Percentiles rank a stretch among this genome's conserved stretches.
Conservation (phyloP, 30 jellyfish, hydroid and myxozoan genomes). For the Hydractinia echinata region DNA sequence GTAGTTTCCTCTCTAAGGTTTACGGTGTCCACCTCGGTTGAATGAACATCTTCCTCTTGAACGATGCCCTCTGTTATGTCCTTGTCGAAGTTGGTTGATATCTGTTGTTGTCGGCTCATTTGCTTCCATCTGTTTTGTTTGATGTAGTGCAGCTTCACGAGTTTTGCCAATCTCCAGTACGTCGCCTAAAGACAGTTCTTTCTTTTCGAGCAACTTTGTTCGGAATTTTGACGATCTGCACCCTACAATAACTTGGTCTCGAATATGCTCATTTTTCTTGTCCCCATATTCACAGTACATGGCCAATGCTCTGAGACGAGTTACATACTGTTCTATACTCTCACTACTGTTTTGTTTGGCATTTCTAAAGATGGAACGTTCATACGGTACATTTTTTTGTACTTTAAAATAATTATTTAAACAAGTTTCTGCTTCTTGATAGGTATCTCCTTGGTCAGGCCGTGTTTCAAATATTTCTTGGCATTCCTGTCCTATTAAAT, state of each 20-base stretch:
- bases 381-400: background rate
- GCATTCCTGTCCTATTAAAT: background rate
- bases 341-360: background rate
- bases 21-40: slow-evolving; percentile 6
- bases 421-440: too few species aligned
- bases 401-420: too few species aligned
- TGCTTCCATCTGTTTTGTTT: background rate
- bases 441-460: background rate
- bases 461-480: slow-evolving; percentile 1
- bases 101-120: background rate
- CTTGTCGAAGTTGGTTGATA: background rate
- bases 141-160: slow-evolving; percentile 1
- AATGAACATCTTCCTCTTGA: background rate
- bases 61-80: background rate
- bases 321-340: slow-evolving; percentile 1
- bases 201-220: background rate
- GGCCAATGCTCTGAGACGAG: background rate
- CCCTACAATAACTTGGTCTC: slow-evolving; percentile 4
- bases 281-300: slow-evolving; percentile 9
- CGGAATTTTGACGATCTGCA: too few species aligned
- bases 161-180: background rate
- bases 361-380: too few species aligned
- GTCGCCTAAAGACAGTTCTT: slow-evolving; percentile 2
- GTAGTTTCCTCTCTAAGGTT: background rate
- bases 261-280: background rate